Base-by-base conservation (phyloP, 2,797 vertebrate species). In the Siniperca scherzeri region DNA sequence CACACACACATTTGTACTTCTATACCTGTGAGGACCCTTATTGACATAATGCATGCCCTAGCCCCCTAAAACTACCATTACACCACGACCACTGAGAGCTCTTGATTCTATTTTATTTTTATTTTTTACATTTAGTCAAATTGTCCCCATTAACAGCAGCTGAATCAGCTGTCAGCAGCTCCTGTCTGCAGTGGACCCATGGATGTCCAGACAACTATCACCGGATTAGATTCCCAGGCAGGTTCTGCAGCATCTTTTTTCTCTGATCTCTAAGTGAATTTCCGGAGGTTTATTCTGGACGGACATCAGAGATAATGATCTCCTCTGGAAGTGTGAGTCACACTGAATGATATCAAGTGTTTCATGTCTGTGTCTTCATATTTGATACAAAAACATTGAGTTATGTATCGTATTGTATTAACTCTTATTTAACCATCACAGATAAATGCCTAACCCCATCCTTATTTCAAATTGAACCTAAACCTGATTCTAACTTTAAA, bases 11-110 rank as follows among this genome's bases (percentile, higher is more conserved):
- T 11, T 11, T 11, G 27, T 48, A 81, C 66, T 40, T 60, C 50
- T 81, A 65, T 53, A 68, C 44, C 72, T 78, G 71, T 55, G 71
- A 78, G 55, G 81, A 80, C 61, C 61, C 40, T 57, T 30, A 4
- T 0, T 57, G 25, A 52, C 17, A 42, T 8, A 27, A n/a, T 9
- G 4, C 22, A 46, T 33, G 7, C 11, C 16, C 22, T 5, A 2
- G 1, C 9, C 55, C 16, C 27, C 25, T 5, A 27, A 56, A 14
- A n/a, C 17, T 2, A 30, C 17, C n/a, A 13, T 42, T 16, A 52
- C 2, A 64, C n/a, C 10, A 50, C 0, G 2, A 53, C 25, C 38
- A 55, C 27, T n/a, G 14, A 42, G 2, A 44, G 10, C 10, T 77
- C 9, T 8, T 36, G 25, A 22, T 60, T 61, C 10, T 8, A 14